These are phyloP conservation scores for Tragelaphus scriptus DNA, from an alignment of 2,113 vertebrate genomes.

Conservation along the genomic window DNA sequence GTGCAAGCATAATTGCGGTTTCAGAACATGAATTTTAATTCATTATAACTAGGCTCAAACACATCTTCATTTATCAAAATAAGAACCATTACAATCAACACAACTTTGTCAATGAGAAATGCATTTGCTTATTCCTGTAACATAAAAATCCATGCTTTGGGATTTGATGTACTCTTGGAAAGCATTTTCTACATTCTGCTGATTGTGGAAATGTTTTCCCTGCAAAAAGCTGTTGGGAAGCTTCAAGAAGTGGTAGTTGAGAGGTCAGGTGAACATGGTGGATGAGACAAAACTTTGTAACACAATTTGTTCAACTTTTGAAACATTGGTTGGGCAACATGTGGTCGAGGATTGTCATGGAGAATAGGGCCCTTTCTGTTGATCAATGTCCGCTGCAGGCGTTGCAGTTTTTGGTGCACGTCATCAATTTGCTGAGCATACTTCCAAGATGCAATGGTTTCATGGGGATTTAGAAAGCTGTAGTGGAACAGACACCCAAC, in stretches of 20 bases:
- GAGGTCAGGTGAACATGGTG: background rate
- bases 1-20: background rate
- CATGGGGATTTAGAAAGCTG: background rate
- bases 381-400: background rate
- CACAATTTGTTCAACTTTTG: background rate
- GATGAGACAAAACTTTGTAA: background rate
- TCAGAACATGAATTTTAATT: background rate
- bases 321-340: background rate
- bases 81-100: background rate
- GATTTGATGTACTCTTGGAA: background rate
- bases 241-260: background rate
- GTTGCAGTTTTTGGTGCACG: background rate
- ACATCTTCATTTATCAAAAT: background rate
- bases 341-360: background rate
- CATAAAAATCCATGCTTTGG: background rate
- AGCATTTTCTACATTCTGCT: background rate
- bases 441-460: background rate
- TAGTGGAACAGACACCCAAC: background rate
- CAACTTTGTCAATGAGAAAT: background rate
- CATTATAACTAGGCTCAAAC: background rate
- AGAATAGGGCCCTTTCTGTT: background rate
- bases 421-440: background rate
- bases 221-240: background rate
- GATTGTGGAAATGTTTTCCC: background rate
- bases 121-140: background rate